A percentile compares a stretch with the other conserved stretches of the same genome.
Evolutionary conservation across 2,113 vertebrate species (phyloP).

Genomic region (Jaculus jaculus): DNA sequence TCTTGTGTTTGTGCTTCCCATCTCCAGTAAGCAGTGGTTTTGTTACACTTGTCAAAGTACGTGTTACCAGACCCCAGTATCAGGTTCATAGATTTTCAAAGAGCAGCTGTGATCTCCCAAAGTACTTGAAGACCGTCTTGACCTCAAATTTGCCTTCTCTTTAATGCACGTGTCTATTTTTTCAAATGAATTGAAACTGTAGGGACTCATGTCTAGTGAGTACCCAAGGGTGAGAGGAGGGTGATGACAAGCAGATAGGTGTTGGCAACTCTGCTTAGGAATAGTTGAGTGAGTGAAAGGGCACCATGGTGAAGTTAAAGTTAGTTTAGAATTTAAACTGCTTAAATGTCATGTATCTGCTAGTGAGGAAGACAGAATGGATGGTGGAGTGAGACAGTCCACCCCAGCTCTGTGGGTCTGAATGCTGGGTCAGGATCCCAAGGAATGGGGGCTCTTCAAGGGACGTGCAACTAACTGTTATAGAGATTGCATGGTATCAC

Average conservation of each 20-base stretch:
- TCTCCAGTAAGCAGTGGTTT: not conserved
- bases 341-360: not conserved
- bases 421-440: too few species aligned
- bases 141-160: not conserved
- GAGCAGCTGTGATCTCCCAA: not conserved
- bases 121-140: not conserved
- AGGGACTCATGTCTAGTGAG: not conserved
- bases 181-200: not conserved
- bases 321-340: not conserved
- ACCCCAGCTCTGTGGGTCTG: not conserved
- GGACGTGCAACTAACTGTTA: not conserved
- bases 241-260: not conserved
- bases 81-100: not conserved
- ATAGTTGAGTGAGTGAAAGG: not conserved
- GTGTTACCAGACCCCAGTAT: not conserved
- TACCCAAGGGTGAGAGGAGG: not conserved
- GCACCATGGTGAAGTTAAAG: not conserved
- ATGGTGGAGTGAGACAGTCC: accelerated
- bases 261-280: not conserved
- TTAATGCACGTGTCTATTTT: not conserved
- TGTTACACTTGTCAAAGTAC: not conserved
- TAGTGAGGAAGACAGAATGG: not conserved
- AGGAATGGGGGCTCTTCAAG: not conserved
- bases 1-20: not conserved
- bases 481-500: accelerated